These are phyloP conservation scores for Oxyteleia sp. DNA, from an alignment of 2,888 invertebrate species.

Conservation along the genomic window DNA sequence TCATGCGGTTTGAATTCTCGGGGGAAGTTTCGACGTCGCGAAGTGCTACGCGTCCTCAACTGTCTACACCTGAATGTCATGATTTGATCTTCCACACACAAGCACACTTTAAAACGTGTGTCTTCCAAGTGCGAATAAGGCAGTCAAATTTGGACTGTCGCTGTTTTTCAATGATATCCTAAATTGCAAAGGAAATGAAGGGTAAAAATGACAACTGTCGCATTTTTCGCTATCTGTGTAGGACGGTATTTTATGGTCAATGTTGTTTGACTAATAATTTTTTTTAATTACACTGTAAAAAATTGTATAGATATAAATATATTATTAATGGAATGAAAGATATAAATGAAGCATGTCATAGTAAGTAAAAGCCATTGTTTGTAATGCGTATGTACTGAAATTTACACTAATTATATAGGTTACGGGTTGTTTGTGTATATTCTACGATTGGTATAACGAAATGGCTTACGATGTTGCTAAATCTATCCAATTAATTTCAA, in stretches of 20 bases:
- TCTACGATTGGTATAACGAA: no score
- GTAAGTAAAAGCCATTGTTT: no score
- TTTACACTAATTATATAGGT: no score
- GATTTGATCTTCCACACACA: conserved; percentile 55
- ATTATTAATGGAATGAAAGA: no score
- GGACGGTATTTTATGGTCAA: background rate
- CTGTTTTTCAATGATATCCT: conserved; percentile 19
- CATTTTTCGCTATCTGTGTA: conserved; percentile 1
- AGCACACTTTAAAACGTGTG: conserved; percentile 43
- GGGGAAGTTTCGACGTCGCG: conserved; percentile 59
- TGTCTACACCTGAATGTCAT: conserved; percentile 54
- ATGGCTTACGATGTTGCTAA: no score
- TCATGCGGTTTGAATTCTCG: conserved; percentile 55
- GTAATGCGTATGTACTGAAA: no score
- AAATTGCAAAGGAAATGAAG: conserved; percentile 35
- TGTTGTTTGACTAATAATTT: background rate
- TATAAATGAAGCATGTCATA: no score
- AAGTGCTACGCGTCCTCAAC: conserved; percentile 34
- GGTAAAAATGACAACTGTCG: conserved; percentile 40
- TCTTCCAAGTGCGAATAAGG: conserved; percentile 53
- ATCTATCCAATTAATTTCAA: no score
- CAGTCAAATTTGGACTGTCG: conserved; percentile 46
- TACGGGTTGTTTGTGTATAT: no score
- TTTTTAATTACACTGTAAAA: no score
- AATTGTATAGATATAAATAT: no score